Base-by-base conservation (phyloP, 1,140 invertebrate species). In the Drosophila yakuba region DNA sequence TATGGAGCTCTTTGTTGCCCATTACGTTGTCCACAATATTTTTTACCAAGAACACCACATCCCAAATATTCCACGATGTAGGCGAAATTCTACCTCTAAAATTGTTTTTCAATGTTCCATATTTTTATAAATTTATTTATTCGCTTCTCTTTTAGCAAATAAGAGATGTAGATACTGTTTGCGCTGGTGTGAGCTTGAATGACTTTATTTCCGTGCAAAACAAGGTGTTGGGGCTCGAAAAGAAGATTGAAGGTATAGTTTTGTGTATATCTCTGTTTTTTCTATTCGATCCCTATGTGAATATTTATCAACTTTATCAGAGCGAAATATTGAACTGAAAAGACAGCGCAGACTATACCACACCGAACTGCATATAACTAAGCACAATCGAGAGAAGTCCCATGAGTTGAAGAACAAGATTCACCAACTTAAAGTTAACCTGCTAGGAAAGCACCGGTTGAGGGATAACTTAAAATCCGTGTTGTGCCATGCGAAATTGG, bases 161-260 rank as follows among this genome's bases (percentile, higher is more conserved):
- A 2, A 6, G 10, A 10, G 4, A 44, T 4, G 25, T 61, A 20
- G 55, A 48, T 15, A 8, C n/a, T 0, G 14, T 72, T 12, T 17
- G 14, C 12, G 67, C 28, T 0, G 25, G 17, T 0, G 56, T 73
- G 3, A 72, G 43, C 39, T 41, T 73, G 67, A 38, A 15, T 8
- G 43, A 50, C 15, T 73, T 61, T 8, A 20, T 76, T 10, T 7
- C 0, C 14, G 25, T 51, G 4, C 74, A 76, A 45, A 45, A 17
- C 3, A 57, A 67, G 15, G 10, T 54, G 3, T 0, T 15, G 0
- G 14, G 5, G 12, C 8, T 76, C 15, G 15, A 67, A 41, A 67
- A 35, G 1, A 76, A 76, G 23, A 7, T 76, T 10, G 71, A 76
- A n/a, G 74, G 74, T 76, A 67, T 14, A n/a, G 1, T n/a, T 7